Conservation (phyloP, 1,140 invertebrate genomes). For the Monomorium pharaonis region DNA sequence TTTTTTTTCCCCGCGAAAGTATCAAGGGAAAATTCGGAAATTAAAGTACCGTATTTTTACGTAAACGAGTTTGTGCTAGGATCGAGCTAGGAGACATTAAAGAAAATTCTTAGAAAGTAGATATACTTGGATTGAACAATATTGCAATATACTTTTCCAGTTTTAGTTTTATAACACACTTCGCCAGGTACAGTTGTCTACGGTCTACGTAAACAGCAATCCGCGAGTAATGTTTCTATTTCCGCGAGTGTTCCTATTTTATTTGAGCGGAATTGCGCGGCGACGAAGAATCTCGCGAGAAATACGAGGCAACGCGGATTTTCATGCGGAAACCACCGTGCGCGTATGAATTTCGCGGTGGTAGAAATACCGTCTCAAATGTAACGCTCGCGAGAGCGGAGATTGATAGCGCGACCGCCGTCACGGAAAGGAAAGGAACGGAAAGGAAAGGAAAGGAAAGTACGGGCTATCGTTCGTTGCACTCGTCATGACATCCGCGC, state of each 20-base stretch:
- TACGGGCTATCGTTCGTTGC: slow-evolving; percentile 34
- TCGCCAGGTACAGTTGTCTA: background rate
- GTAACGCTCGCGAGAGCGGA: slow-evolving; percentile 11
- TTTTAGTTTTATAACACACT: background rate
- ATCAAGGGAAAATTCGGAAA: background rate
- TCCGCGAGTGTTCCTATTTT: slow-evolving; percentile 23
- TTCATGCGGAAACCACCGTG: background rate
- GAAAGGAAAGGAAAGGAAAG: slow-evolving; percentile 35
- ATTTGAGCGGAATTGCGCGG: slow-evolving; percentile 22
- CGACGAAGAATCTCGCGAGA: slow-evolving; percentile 24
- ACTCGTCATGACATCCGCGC: slow-evolving; percentile 40
- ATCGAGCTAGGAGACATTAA: background rate
- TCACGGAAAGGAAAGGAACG: slow-evolving; percentile 30
- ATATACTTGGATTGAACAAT: background rate
- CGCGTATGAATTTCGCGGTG: slow-evolving; percentile 27
- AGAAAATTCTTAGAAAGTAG: background rate
- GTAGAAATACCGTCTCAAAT: slow-evolving; percentile 11
- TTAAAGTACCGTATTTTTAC: background rate
- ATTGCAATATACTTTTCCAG: background rate
- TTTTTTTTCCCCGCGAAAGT: background rate
- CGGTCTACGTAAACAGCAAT: slow-evolving; percentile 14
- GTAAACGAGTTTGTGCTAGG: background rate
- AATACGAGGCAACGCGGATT: slow-evolving; percentile 11
- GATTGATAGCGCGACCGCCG: slow-evolving; percentile 34
- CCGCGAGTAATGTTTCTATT: slow-evolving; percentile 34